Percentiles rank a stretch among this genome's conserved stretches.
Conservation (phyloP, 2,888 invertebrate species). For the Agrotis puta region DNA sequence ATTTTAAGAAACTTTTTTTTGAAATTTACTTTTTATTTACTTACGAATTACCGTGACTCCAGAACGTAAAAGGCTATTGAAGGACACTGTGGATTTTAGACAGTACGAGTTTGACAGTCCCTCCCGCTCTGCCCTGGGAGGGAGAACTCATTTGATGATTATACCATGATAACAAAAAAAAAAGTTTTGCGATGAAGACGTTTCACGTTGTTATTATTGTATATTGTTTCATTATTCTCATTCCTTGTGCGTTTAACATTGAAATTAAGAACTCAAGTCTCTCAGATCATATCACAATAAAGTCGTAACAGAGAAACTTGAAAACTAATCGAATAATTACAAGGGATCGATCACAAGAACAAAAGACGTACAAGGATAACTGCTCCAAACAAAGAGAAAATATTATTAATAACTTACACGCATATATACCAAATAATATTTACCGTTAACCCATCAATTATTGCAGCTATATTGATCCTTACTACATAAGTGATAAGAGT, state of each 20-base stretch:
- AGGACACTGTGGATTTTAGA: no score
- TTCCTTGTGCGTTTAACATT: conserved; percentile 22
- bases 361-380: conserved; percentile 67
- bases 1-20: no score
- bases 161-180: no score
- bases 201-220: not conserved
- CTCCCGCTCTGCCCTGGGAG: no score
- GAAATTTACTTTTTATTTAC: no score
- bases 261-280: conserved; percentile 29
- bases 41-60: no score
- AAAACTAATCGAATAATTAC: conserved; percentile 67
- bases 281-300: conserved; percentile 53
- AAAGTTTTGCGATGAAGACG: no score
- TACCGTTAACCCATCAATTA: not conserved
- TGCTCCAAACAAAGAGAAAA: conserved; percentile 74
- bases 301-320: conserved; percentile 55
- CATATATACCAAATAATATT: conserved; percentile 45
- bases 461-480: conserved; percentile 37
- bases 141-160: no score
- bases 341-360: conserved; percentile 62
- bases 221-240: not conserved
- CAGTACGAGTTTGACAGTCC: no score
- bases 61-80: no score
- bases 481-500: conserved; percentile 25
- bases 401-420: conserved; percentile 78